Conservation (phyloP, 35 echinoderm and acorn worm species). For the Antedon bifida region DNA sequence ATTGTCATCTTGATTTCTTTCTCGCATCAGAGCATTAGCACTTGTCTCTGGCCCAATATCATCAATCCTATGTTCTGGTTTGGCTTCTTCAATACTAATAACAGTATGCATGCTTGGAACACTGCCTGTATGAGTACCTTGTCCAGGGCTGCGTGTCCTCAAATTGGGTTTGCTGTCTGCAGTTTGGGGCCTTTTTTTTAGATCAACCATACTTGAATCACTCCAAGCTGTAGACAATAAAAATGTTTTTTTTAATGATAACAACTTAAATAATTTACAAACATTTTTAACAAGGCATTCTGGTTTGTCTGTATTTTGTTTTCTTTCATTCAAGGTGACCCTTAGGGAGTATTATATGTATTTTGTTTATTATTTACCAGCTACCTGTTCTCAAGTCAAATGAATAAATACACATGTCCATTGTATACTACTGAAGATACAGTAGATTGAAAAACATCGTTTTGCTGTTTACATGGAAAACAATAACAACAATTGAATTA, state of each 20-base stretch:
- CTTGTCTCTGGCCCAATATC: conserved; percentile 5
- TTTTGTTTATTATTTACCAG: too few species aligned
- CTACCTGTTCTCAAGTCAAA: too few species aligned
- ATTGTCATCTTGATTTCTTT: conserved; percentile 19
- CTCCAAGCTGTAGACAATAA: conserved; percentile 50
- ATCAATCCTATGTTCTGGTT: conserved; percentile 36
- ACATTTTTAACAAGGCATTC: too few species aligned
- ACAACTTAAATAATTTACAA: neutral
- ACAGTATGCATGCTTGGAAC: conserved; percentile 65
- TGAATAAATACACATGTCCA: too few species aligned
- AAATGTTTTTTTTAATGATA: neutral
- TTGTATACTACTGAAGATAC: too few species aligned
- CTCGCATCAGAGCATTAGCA: neutral
- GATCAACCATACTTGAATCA: conserved; percentile 30
- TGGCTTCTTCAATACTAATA: conserved; percentile 73
- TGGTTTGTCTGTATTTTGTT: too few species aligned
- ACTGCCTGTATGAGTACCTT: conserved; percentile 37
- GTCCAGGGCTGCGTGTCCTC: conserved; percentile 45
- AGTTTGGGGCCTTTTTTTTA: conserved; percentile 15
- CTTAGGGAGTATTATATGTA: too few species aligned
- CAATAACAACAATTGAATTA: too few species aligned
- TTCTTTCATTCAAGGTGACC: too few species aligned
- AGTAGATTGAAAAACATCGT: too few species aligned
- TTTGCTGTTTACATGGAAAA: too few species aligned
- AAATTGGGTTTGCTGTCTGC: neutral